Base-by-base conservation (phyloP, 2,888 invertebrate species). In the Athalia circularis region DNA sequence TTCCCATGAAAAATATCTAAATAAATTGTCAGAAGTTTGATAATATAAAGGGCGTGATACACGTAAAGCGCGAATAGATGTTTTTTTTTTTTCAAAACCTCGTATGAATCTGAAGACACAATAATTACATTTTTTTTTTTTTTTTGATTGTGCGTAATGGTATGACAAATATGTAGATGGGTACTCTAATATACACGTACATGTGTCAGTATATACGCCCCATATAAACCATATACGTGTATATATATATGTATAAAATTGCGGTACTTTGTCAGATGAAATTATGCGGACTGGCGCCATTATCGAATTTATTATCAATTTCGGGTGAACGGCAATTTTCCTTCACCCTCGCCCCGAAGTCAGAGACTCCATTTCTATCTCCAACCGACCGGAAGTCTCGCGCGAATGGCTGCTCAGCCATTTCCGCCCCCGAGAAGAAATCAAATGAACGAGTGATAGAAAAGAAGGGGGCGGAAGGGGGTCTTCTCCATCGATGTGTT, bases 301-400 rank as follows among this genome's bases (percentile, higher is more conserved):
- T 87, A 90, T 90, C 87, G 85, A 89, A 90, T 90, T 90, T 90
- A 90, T 90, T 89, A 89, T 90, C 90, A 89, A 89, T 89, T 89
- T 87, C 87, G 82, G 83, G 84, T 83, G 85, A 86, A 87, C 87
- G 87, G 88, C 87, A 88, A 89, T 89, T 89, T 89, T 84, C 84
- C 81, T 78, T 80, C 79, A 68, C 61, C 68, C 75, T 79, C 61
- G 81, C 79, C 84, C 79, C 61, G 45, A 70, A 65, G 78, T 77
- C 74, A 78, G 82, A 80, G 86, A 89, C 88, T 89, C 87, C 87
- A 89, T 90, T 89, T 89, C 88, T 87, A 83, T 85, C 86, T 87
- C 84, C 87, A 86, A 84, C 86, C 86, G 83, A 81, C 85, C 89
- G 89, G 88, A 89, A 89, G 87, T 89, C 87, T 89, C 87, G 87